Evolutionary conservation across 2,888 invertebrate species (phyloP).

Genomic region (Drosophila sordidula): DNA sequence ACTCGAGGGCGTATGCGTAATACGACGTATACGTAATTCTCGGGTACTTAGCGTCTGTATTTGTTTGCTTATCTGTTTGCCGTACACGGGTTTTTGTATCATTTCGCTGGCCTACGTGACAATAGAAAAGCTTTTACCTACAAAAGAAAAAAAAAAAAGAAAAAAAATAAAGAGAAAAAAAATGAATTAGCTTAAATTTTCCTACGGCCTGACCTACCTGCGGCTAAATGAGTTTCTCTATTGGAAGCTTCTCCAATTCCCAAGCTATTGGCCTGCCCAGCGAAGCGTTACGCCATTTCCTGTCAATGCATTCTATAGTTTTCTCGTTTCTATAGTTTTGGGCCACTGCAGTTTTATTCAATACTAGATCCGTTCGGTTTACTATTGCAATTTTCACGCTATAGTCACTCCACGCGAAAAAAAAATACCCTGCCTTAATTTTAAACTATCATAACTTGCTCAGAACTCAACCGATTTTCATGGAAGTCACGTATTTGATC

Average conservation of each 20-base stretch:
- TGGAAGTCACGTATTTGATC: too few species aligned
- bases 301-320: constrained; percentile 18
- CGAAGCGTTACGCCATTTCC: constrained; percentile 39
- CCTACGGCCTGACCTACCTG: neutral
- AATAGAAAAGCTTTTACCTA: constrained; percentile 27
- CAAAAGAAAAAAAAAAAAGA: neutral
- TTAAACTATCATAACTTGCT: neutral
- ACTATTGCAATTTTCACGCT: neutral
- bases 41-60: constrained; percentile 43
- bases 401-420: neutral
- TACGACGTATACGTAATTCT: constrained; percentile 13
- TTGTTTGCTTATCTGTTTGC: constrained; percentile 72
- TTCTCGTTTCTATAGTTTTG: neutral
- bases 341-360: constrained; percentile 9
- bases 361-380: neutral
- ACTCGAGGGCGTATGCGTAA: constrained; percentile 55
- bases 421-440: neutral
- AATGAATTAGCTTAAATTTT: neutral
- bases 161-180: neutral
- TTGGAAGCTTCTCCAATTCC: neutral
- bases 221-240: constrained; percentile 7
- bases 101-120: constrained; percentile 67
- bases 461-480: neutral
- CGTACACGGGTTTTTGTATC: constrained; percentile 50
- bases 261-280: constrained; percentile 8